A percentile compares a stretch with the other conserved stretches of the same genome.
Evolutionary conservation across 2,113 vertebrate genomes (phyloP).

Genomic region (Lagopus muta): DNA sequence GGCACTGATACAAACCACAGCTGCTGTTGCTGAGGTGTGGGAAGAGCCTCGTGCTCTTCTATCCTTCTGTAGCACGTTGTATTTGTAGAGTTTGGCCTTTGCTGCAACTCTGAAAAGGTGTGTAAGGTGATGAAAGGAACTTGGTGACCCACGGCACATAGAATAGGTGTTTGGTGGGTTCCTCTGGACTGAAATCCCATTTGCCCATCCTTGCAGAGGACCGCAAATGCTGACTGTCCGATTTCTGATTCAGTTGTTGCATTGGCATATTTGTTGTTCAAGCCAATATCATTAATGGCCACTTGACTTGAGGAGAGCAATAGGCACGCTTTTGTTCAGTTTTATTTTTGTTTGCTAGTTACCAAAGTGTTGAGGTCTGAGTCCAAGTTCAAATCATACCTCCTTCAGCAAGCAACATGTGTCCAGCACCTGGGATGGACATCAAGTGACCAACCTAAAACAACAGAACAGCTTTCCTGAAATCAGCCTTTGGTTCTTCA

Average conservation of each 20-base stretch:
- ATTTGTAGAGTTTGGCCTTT: not conserved
- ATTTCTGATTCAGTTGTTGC: not conserved
- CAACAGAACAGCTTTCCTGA: conserved; percentile 23
- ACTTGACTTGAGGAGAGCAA: not conserved
- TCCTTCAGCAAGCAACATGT: conserved; percentile 43
- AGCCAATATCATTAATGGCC: not conserved
- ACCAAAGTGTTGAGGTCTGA: conserved; percentile 5
- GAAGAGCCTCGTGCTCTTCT: not conserved
- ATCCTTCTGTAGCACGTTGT: not conserved
- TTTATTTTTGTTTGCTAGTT: conserved; percentile 49
- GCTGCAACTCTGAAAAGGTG: not conserved
- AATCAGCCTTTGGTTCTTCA: conserved; percentile 1
- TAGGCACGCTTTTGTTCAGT: not conserved
- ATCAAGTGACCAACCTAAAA: conserved; percentile 17
- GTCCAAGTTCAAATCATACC: not conserved
- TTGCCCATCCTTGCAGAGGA: not conserved
- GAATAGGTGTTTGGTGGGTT: not conserved
- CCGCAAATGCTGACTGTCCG: not conserved
- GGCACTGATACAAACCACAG: not conserved
- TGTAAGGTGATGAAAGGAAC: not conserved
- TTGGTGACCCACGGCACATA: not conserved
- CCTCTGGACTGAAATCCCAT: not conserved
- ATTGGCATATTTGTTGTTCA: conserved; percentile 15
- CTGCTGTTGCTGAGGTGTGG: not conserved
- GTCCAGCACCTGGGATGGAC: conserved; percentile 49